Conservation (phyloP, 2,113 vertebrate genomes). For the Protobothrops flavoviridis region DNA sequence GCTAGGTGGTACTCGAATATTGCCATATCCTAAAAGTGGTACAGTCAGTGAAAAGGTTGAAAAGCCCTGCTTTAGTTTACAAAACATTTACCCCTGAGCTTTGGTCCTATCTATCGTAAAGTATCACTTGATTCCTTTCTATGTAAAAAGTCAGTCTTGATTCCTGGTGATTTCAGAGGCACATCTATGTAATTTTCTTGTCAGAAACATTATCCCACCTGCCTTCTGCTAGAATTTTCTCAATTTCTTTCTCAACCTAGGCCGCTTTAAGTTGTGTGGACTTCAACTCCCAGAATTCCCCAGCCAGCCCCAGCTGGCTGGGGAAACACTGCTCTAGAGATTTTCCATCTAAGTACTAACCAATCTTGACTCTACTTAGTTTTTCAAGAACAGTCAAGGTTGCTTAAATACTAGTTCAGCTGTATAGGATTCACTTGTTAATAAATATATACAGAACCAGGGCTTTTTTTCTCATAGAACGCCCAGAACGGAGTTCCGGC, state of each 20-base stretch:
- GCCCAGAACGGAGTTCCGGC: too few species aligned
- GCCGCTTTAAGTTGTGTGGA: not conserved
- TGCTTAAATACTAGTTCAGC: not conserved
- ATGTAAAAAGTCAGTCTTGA: not conserved
- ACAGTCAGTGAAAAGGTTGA: too few species aligned
- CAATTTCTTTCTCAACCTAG: not conserved
- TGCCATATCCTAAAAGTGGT: too few species aligned
- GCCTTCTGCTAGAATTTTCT: not conserved
- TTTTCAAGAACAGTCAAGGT: not conserved
- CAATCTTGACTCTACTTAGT: not conserved
- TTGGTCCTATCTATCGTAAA: not conserved
- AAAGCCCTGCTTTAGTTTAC: not conserved
- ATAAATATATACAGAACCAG: not conserved
- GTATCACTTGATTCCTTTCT: not conserved
- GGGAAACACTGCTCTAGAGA: not conserved
- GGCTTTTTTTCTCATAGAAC: too few species aligned
- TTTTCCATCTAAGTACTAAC: not conserved
- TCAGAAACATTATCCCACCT: not conserved
- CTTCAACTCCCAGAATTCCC: not conserved
- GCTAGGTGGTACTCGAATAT: too few species aligned
- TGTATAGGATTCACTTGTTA: not conserved
- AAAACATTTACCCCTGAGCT: not conserved
- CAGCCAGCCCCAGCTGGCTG: not conserved
- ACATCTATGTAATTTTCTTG: not conserved
- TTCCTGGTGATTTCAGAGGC: not conserved